Percentiles rank a stretch among this genome's conserved stretches.
phyloP scores from a whole-genome alignment of 2,888 invertebrate genomes.

The Drosophila tripunctata region DNA sequence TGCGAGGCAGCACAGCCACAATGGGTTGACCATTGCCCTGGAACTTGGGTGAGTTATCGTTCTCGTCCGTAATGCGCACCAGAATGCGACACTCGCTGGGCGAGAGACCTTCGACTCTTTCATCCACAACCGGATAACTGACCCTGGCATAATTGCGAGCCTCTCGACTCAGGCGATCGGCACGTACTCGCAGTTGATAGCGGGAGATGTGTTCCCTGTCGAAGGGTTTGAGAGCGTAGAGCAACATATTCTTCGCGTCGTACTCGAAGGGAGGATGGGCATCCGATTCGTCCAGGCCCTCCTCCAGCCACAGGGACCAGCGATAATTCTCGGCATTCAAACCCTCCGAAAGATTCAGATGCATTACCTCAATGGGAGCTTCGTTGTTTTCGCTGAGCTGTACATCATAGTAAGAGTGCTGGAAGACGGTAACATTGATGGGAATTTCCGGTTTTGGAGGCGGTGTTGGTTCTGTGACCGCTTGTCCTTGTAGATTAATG shows the following conservation, averaged over 20 bases:
- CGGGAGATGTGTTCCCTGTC: constrained; percentile 89
- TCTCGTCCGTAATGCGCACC: constrained; percentile 91
- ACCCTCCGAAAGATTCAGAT: constrained; percentile 90
- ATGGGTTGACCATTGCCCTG: constrained; percentile 90
- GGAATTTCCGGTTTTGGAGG: constrained; percentile 59
- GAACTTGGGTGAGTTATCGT: constrained; percentile 93
- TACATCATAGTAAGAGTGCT: constrained; percentile 91
- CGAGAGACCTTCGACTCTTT: constrained; percentile 89
- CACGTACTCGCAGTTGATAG: constrained; percentile 86
- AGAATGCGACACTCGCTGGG: constrained; percentile 92
- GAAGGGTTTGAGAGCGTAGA: constrained; percentile 89
- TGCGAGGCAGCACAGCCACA: constrained; percentile 92
- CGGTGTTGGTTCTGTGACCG: constrained; percentile 67
- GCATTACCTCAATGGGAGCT: constrained; percentile 90
- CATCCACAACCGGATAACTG: constrained; percentile 91
- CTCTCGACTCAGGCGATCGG: constrained; percentile 85
- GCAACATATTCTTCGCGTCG: constrained; percentile 90
- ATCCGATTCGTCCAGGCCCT: constrained; percentile 83
- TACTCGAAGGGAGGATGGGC: constrained; percentile 87
- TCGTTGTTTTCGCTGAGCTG: constrained; percentile 92
- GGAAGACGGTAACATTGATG: constrained; percentile 84
- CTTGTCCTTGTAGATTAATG: constrained; percentile 86
- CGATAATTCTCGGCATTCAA: constrained; percentile 88
- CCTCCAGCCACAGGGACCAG: constrained; percentile 87
- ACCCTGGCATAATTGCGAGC: constrained; percentile 90